phyloP scores from a whole-genome alignment of 2,797 vertebrate species.

The Micromesistius poutassou region DNA sequence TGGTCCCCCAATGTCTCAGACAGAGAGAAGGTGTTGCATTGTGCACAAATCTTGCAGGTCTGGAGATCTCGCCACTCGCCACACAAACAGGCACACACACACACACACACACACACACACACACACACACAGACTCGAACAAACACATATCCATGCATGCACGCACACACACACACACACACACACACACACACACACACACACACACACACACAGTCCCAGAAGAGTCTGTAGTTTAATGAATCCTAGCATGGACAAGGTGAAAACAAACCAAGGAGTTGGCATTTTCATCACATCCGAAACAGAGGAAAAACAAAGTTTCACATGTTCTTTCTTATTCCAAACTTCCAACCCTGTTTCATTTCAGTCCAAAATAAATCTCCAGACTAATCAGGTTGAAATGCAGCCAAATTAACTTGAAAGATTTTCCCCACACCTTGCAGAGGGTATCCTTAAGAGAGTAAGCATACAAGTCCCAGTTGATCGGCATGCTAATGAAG shows the following conservation, averaged over 20 bases:
- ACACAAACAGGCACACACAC: background rate
- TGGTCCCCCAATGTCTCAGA: background rate
- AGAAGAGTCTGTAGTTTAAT: background rate
- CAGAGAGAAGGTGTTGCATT: background rate
- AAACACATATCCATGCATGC: background rate
- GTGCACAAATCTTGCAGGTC: background rate
- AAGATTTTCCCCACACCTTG: background rate
- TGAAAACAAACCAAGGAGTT: background rate
- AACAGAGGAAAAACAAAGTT: background rate
- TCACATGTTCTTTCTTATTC: background rate
- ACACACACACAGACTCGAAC: background rate
- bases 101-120: background rate
- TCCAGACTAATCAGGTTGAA: background rate
- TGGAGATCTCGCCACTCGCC: background rate
- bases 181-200: constrained; percentile 6
- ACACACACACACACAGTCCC: background rate
- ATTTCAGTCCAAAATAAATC: background rate
- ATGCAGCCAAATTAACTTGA: background rate
- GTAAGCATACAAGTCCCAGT: background rate
- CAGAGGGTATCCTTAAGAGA: background rate
- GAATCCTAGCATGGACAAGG: background rate
- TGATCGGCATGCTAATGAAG: background rate
- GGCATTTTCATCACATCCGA: background rate
- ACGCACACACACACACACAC: constrained; percentile 2
- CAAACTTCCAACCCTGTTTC: background rate